phyloP scores from a whole-genome alignment of 2,888 invertebrate species.

The Muschampia plurimacula region DNA sequence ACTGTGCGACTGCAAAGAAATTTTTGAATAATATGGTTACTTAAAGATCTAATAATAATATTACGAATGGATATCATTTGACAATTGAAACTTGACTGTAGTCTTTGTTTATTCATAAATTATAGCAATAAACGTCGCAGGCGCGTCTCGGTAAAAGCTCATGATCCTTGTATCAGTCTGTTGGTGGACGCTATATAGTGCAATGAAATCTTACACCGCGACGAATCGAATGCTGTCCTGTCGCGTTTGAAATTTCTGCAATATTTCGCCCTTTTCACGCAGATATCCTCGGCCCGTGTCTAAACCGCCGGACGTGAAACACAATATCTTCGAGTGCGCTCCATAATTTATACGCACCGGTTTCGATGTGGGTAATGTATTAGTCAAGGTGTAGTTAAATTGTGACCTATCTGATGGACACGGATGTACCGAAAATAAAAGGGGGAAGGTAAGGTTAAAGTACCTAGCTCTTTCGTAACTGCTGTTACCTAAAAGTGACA shows the following conservation, averaged over 20 bases:
- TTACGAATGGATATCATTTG: neutral
- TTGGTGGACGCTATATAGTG: conserved; percentile 69
- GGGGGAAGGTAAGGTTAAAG: neutral
- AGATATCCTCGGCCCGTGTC: conserved; percentile 81
- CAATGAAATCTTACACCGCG: conserved; percentile 84
- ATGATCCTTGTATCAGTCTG: conserved; percentile 63
- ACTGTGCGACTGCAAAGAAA: too few relatives aligned
- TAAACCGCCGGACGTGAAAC: conserved; percentile 83
- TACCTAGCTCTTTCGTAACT: conserved; percentile 40
- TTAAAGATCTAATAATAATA: neutral
- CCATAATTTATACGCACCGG: conserved; percentile 79
- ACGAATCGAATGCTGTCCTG: conserved; percentile 84
- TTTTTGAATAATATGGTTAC: too few relatives aligned
- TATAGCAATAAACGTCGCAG: conserved; percentile 73
- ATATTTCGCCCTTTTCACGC: conserved; percentile 85
- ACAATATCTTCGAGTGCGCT: conserved; percentile 79
- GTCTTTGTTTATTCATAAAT: conserved; percentile 45
- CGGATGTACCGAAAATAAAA: conserved; percentile 44
- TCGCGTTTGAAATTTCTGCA: conserved; percentile 84
- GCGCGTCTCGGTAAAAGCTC: conserved; percentile 63
- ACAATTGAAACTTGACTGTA: conserved; percentile 3
- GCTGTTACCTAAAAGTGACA: conserved; percentile 45
- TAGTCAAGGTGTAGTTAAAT: conserved; percentile 66
- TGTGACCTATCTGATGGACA: conserved; percentile 52
- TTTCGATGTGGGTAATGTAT: conserved; percentile 63